Conservation (phyloP, 2,888 invertebrate species). For the Leucania comma region DNA sequence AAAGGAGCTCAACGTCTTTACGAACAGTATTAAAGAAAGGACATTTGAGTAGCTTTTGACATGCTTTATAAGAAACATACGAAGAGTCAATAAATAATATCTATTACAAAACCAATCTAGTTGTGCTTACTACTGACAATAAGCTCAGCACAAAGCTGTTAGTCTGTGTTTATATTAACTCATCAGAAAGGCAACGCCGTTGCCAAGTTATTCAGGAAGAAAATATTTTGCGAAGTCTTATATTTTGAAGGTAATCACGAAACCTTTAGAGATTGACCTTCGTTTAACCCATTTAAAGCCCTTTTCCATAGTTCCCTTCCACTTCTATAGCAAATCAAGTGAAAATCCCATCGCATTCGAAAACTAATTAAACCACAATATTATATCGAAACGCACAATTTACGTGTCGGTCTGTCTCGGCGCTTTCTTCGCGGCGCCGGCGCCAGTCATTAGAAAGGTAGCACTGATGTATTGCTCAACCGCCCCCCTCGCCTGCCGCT, state of each 20-base stretch:
- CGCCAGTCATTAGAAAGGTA: constrained; percentile 65
- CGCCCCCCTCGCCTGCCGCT: constrained; percentile 7
- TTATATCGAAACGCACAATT: constrained; percentile 56
- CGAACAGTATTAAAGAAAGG: no score
- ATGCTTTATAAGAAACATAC: no score
- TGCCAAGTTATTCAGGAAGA: background rate
- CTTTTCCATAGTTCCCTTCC: background rate
- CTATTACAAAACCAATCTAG: no score
- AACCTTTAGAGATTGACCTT: background rate
- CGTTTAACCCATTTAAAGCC: background rate
- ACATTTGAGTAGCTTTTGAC: no score
- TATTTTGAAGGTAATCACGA: background rate
- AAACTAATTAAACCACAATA: constrained; percentile 52
- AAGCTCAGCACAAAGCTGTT: no score
- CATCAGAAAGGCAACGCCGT: no score
- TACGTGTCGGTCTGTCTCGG: constrained; percentile 39
- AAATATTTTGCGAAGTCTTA: background rate
- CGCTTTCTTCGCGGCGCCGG: constrained; percentile 61
- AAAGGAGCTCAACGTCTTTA: no score
- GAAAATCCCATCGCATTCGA: constrained; percentile 38
- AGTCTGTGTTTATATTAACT: no score
- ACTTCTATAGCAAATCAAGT: constrained; percentile 17
- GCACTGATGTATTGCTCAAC: constrained; percentile 57
- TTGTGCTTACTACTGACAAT: no score
- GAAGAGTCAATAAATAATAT: no score